A percentile compares a stretch with the other conserved stretches of the same genome.
phyloP scores from a whole-genome alignment of 2,113 vertebrate genomes.

The Gorsachius goisagi region DNA sequence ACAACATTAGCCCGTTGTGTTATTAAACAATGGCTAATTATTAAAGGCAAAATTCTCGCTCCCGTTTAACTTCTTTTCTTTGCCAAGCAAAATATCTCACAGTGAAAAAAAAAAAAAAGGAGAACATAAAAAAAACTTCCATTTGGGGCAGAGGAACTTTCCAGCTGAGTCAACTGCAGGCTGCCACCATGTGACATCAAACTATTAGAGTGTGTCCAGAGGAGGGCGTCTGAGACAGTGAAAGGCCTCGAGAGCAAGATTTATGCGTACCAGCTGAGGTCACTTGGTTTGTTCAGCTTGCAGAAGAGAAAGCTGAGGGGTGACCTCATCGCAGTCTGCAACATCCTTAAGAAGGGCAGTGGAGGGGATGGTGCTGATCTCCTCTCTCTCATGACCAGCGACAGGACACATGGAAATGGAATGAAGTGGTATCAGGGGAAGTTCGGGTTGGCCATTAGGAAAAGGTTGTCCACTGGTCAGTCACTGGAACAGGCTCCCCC shows the following conservation, averaged over 20 bases:
- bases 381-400: no score
- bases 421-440: no score
- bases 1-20: not conserved
- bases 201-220: not conserved
- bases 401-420: no score
- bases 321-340: no score
- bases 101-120: no score
- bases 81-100: not conserved
- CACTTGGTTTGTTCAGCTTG: not conserved
- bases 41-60: not conserved
- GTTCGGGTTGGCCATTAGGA: no score
- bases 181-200: not conserved
- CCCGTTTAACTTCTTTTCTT: not conserved
- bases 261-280: accelerated
- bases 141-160: not conserved
- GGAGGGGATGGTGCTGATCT: no score
- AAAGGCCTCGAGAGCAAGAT: not conserved
- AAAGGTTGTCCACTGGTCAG: no score
- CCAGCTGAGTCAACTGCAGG: not conserved
- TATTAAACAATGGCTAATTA: not conserved
- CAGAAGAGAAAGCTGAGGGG: not conserved
- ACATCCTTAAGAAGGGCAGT: no score
- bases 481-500: no score
- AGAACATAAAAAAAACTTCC: not conserved
- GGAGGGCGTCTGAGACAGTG: not conserved